A percentile compares a stretch with the other conserved stretches of the same genome.
These are phyloP conservation scores for Babyrousa celebensis DNA, from an alignment of 2,797 vertebrate species.

Conservation along the genomic window DNA sequence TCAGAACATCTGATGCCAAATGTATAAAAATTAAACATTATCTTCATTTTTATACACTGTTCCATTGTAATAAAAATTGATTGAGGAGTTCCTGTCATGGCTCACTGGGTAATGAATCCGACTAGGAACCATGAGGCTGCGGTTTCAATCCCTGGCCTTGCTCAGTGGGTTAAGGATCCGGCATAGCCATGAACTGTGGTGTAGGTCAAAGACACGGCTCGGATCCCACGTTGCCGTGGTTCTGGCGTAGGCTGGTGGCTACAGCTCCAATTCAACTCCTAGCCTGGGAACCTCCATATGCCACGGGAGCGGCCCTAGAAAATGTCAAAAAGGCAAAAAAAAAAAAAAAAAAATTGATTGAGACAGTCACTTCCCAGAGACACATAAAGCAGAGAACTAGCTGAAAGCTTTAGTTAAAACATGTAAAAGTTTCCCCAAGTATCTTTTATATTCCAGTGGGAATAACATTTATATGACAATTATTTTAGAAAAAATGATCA, in stretches of 20 bases:
- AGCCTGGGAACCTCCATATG: too few relatives aligned
- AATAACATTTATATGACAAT: conserved; percentile 40
- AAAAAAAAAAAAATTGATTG: not conserved
- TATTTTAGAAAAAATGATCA: conserved; percentile 53
- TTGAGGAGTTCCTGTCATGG: not conserved
- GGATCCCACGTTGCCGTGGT: too few relatives aligned
- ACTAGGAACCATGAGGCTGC: too few relatives aligned
- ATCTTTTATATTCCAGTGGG: conserved; percentile 26
- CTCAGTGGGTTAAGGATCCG: too few relatives aligned
- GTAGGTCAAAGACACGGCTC: too few relatives aligned
- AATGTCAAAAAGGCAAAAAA: too few relatives aligned
- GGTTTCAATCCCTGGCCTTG: too few relatives aligned
- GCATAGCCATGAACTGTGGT: too few relatives aligned
- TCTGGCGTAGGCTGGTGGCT: too few relatives aligned
- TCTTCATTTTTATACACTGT: conserved; percentile 37
- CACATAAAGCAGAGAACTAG: not conserved
- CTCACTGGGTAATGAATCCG: too few relatives aligned
- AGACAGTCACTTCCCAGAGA: conserved; percentile 25
- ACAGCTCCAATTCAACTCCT: too few relatives aligned
- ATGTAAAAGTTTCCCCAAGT: not conserved
- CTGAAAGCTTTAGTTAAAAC: conserved; percentile 50
- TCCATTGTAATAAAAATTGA: conserved; percentile 8
- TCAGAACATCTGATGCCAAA: not conserved
- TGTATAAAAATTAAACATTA: conserved; percentile 51
- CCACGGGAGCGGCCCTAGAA: too few relatives aligned